Evolutionary conservation across 2,888 invertebrate species (phyloP).

Genomic region (Encarsia formosa): DNA sequence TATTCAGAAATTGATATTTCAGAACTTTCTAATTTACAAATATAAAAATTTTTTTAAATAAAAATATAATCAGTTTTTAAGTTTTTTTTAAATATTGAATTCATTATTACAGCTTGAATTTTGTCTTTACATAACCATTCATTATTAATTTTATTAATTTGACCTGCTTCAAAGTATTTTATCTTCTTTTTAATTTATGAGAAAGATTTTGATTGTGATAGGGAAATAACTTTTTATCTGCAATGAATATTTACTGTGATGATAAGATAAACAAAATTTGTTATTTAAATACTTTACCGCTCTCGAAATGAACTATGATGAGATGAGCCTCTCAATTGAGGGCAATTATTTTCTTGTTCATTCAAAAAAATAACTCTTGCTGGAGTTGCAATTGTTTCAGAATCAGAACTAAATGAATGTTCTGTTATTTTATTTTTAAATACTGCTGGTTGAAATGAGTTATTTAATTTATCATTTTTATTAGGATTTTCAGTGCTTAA

Average conservation of each 20-base stretch:
- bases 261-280: background rate
- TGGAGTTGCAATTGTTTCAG: slow-evolving; percentile 63
- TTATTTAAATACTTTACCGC: slow-evolving; percentile 36
- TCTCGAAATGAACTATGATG: slow-evolving; percentile 44
- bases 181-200: background rate
- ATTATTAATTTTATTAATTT: no score
- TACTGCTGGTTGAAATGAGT: slow-evolving; percentile 24
- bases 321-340: slow-evolving; percentile 30
- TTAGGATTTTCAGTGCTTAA: slow-evolving; percentile 17
- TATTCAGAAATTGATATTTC: background rate
- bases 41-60: no score
- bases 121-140: no score
- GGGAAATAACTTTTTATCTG: background rate
- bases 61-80: no score
- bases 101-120: no score
- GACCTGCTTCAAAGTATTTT: no score
- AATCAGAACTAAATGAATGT: slow-evolving; percentile 69
- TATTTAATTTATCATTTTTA: slow-evolving; percentile 8
- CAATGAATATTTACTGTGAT: background rate
- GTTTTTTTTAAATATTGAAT: no score
- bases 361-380: slow-evolving; percentile 53
- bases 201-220: background rate
- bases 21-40: background rate
- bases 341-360: slow-evolving; percentile 42
- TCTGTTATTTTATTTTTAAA: slow-evolving; percentile 36